phyloP scores from a whole-genome alignment of 1,140 invertebrate genomes.

The Arctopsyche grandis region DNA sequence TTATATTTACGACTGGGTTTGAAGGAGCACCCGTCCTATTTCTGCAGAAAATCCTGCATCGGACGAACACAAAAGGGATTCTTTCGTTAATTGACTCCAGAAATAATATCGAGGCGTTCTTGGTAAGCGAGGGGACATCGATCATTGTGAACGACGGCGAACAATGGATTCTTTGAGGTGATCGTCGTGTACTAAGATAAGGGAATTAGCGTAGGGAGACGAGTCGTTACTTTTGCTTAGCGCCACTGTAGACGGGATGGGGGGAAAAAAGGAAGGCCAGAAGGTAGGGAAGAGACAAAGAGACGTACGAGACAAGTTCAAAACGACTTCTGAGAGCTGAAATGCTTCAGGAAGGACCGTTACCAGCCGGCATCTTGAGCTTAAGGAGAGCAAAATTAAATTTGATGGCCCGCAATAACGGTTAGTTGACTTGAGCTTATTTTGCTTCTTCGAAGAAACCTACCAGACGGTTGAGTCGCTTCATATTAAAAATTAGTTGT shows the following conservation, averaged over 20 bases:
- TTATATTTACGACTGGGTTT: too few relatives aligned
- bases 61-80: neutral
- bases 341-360: neutral
- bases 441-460: neutral
- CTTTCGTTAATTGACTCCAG: constrained; percentile 1
- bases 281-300: constrained; percentile 9
- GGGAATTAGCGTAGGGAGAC: constrained; percentile 13
- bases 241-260: neutral
- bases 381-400: constrained; percentile 36
- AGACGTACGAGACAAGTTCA: neutral
- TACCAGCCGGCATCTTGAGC: constrained; percentile 1
- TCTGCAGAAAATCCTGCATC: neutral
- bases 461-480: neutral
- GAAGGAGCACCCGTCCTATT: neutral
- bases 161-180: constrained; percentile 22
- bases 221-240: constrained; percentile 24
- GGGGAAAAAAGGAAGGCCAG: neutral
- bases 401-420: constrained; percentile 33
- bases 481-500: neutral
- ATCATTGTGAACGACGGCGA: constrained; percentile 1
- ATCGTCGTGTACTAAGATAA: constrained; percentile 15
- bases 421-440: constrained; percentile 29
- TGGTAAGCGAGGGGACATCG: neutral
- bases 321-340: constrained; percentile 5
- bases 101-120: neutral